Base-by-base conservation (phyloP, 2,797 vertebrate genomes). In the Antrozous pallidus region DNA sequence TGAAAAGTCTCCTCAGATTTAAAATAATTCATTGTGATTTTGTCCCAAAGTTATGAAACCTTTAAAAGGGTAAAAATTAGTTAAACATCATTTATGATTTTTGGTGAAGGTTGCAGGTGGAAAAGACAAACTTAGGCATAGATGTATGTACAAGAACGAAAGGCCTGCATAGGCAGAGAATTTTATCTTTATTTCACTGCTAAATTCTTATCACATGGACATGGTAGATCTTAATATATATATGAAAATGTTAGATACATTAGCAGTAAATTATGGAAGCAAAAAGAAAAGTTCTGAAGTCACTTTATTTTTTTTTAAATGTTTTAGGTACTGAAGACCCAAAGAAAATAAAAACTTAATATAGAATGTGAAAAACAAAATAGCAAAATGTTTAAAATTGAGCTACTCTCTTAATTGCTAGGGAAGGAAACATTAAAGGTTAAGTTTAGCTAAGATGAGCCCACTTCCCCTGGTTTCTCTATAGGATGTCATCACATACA, bases 1-100 rank as follows among this genome's bases (percentile, higher is more conserved):
- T 17, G 10, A 63, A 18, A 26, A 33, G 0, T 31, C 14, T 86
- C 31, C 54, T 83, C 17, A 49, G 18, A 26, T 14, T 78, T n/a
- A 70, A 87, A 94, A 80, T 87, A 69, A 77, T 61, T 87, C 24
- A 91, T 20, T 74, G 40, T 56, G 6, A 84, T 95, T 87, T 84
- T 13, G 38, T 91, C 38, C 36, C 38, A 89, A 87, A 88, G 10
- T 79, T 47, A 61, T 38, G 2, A 8, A 87, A 45, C 0, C 20
- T 93, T 91, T 33, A 58, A 54, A 77, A 77, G 33, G 6, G 28
- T 70, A 91, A 77, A 67, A 1, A 33, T 65, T n/a, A n/a, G 18
- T 33, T 36, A n/a, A 45, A 16, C 45, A 65, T 54, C 47, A 31
- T 63, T 65, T 54, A 26, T 2, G 63, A 81, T n/a, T 74, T 73